Conservation (phyloP, 2,888 invertebrate species). For the Xestoiulus laeticollis region DNA sequence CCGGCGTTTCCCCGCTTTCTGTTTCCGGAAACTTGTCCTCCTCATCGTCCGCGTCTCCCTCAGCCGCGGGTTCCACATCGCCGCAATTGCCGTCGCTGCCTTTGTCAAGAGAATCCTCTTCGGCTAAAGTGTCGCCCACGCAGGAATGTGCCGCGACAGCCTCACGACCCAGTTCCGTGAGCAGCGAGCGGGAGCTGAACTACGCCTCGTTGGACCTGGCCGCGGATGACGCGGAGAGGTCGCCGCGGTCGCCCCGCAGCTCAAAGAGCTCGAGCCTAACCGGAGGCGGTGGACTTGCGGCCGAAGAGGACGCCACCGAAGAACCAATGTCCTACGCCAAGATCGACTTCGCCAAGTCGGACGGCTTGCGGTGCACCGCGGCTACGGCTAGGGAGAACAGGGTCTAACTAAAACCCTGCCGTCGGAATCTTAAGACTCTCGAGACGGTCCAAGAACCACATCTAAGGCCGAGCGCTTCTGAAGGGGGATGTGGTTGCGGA, state of each 20-base stretch:
- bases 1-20: background rate
- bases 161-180: slow-evolving; percentile 60
- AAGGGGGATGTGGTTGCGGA: no score
- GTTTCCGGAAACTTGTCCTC: background rate
- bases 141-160: background rate
- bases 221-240: slow-evolving; percentile 47
- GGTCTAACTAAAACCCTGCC: background rate
- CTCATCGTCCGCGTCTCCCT: background rate
- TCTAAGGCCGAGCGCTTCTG: no score
- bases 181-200: slow-evolving; percentile 67
- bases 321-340: slow-evolving; percentile 61
- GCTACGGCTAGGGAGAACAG: background rate
- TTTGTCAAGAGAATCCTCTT: background rate
- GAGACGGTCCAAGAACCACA: no score
- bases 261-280: background rate
- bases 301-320: background rate
- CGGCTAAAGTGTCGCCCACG: background rate
- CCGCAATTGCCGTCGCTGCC: background rate
- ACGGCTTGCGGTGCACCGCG: slow-evolving; percentile 59
- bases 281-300: no score
- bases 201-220: slow-evolving; percentile 63
- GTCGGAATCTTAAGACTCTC: background rate
- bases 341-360: slow-evolving; percentile 64
- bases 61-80: background rate
- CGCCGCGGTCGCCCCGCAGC: slow-evolving; percentile 14